Evolutionary conservation across 2,113 vertebrate genomes (phyloP), one percentile per base, ranked within the genome.

Genomic region (Cephalopterus ornatus): DNA sequence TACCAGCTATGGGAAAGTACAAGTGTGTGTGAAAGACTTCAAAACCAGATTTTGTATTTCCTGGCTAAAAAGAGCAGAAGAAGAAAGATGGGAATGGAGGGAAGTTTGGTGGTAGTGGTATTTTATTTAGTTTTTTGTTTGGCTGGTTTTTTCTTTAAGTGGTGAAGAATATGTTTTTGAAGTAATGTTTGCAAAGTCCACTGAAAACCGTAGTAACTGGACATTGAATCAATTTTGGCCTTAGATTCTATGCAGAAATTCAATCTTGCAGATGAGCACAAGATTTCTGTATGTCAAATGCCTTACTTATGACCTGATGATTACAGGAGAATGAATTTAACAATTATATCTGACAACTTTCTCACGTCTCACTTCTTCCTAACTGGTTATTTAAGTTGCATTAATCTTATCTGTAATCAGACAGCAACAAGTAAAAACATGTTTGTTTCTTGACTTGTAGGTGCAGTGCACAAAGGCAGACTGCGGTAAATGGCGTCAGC

Each of bases 401-500:
- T 65, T 72, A 68, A 35, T 63, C 80, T 96, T 68, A 87, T 77
- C 73, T 95, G 18, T 49, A 61, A 92, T 93, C 88, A 84, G 42
- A 53, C 23, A 66, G 62, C 55, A 91, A 46, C 76, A 39, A 92
- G 88, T 81, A 37, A 95, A 96, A 96, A 92, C 90, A 93, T 68
- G 91, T 85, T 94, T 92, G 88, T 41, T 74, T 93, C 94, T 71
- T 65, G 56, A 67, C 58, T 67, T 65, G 42, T 94, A 99, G 99
- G 99, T 99, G 90, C 99, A 99, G 85, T 99, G 99, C 91, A 99
- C 98, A 58, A 99, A 98, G 63, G 97, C 98, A 1, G 99, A 99
- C 68, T 99, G 99, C 95, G 98, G 98, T 37, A 99, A 99, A 85
- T 99, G 99, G 99, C 98, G 99, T 80, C 99, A 99, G 95, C 98